Percentiles rank a stretch among this genome's conserved stretches.
phyloP scores from a whole-genome alignment of 2,113 vertebrate species.

The Osmerus eperlanus region DNA sequence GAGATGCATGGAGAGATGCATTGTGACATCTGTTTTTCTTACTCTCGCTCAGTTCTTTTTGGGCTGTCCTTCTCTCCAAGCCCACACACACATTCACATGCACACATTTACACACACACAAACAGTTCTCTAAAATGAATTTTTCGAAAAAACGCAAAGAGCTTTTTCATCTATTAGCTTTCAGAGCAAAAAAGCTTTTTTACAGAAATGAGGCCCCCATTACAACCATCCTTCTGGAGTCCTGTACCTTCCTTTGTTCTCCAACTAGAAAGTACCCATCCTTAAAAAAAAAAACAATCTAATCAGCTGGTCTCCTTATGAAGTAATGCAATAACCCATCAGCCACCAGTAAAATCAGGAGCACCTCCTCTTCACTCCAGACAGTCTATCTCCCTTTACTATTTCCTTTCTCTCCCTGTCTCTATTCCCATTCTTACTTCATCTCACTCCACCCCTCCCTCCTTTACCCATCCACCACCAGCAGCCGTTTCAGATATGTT shows the following conservation, averaged over 20 bases:
- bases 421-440: slow-evolving; percentile 3
- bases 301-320: slow-evolving; percentile 47
- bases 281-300: slow-evolving; percentile 34
- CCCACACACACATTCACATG: slow-evolving; percentile 6
- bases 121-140: background rate
- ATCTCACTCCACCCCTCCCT: background rate
- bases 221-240: too few relatives aligned
- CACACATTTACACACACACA: background rate
- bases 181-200: slow-evolving; percentile 25
- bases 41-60: background rate
- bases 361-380: slow-evolving; percentile 24
- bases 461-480: slow-evolving; percentile 19
- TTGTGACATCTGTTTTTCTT: background rate
- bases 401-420: slow-evolving; percentile 9
- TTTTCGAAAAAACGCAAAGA: background rate
- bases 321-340: slow-evolving; percentile 58
- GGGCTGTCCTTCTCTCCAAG: background rate
- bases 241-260: slow-evolving; percentile 17
- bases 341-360: slow-evolving; percentile 20
- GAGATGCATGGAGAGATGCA: background rate
- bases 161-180: slow-evolving; percentile 4
- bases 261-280: background rate
- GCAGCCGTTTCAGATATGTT: background rate
- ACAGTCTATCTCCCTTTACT: slow-evolving; percentile 18
- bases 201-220: slow-evolving; percentile 38